Base-by-base conservation (phyloP, 2,888 invertebrate species). In the Boloria euphrosyne region DNA sequence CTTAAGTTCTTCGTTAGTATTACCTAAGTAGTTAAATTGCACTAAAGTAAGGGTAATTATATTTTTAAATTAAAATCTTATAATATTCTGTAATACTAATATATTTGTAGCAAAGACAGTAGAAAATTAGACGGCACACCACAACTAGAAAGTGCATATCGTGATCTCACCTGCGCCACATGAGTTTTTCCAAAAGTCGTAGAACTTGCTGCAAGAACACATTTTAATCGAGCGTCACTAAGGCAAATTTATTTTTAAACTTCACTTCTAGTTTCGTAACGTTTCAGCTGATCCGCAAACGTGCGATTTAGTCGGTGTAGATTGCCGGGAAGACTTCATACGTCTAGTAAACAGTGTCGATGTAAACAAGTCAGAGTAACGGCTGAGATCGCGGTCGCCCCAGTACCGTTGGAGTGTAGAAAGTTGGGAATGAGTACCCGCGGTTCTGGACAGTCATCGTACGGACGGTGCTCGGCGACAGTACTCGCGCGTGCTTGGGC, bases 171-270 rank as follows among this genome's bases (percentile, higher is more conserved):
- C 92, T 90, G 91, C 87, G 73, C 91, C 90, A 76, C 91, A 92
- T 69, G 89, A 90, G 81, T 87, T 90, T 85, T 82, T 91, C 89
- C 90, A 90, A 82, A 91, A 92, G 81, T 90, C 90, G 79, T 84
- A 90, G 82, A 91, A 90, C 80, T 91, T 90, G 84, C 89, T 91
- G 84, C 92, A 92, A 78, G 89, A 79, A 81, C 91, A 88, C 92
- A 92, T 92, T 84, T 88, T 78, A 85, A 74, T 75, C 74, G 74
- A 78, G 79, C 85, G 86, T 87, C 87, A 88, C 89, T 83, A 84
- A 79, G 85, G 89, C 87, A 86, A 90, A 90, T 88, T 87, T 92
- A 91, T 91, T 91, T 90, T 89, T 91, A 91, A 90, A 92, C 89
- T 90, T 90, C 90, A 91, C 91, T 89, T 85, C 85, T 87, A 89